Evolutionary conservation across 2,888 invertebrate species (phyloP).

Genomic region (Coleophora flavipennella): DNA sequence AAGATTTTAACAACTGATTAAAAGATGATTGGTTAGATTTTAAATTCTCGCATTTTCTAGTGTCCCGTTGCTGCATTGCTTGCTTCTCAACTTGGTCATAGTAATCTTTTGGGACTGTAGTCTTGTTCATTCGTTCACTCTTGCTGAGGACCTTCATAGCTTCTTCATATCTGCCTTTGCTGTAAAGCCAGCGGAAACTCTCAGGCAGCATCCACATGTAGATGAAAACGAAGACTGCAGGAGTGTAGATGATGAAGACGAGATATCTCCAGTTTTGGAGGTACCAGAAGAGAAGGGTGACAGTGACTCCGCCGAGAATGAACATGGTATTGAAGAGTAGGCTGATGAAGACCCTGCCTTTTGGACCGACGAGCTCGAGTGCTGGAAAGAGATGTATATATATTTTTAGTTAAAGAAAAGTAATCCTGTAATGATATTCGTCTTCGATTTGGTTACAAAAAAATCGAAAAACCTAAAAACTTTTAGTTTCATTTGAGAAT

Average conservation of each 20-base stretch:
- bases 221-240: constrained; percentile 47
- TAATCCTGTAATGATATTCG: too few species aligned
- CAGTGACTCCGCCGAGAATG: constrained; percentile 58
- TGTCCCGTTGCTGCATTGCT: constrained; percentile 52
- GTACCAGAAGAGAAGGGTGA: constrained; percentile 58
- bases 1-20: constrained; percentile 52
- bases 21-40: constrained; percentile 51
- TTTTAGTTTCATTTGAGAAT: too few species aligned
- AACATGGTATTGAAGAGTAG: constrained; percentile 66
- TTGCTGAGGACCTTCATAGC: constrained; percentile 75
- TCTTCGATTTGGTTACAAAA: too few species aligned
- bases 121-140: constrained; percentile 76
- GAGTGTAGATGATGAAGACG: constrained; percentile 58
- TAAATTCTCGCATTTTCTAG: constrained; percentile 43
- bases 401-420: too few species aligned
- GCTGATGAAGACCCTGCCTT: constrained; percentile 60
- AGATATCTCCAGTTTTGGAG: constrained; percentile 60
- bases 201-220: constrained; percentile 59
- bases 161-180: constrained; percentile 77
- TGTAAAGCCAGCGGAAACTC: constrained; percentile 64
- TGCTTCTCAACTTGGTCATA: constrained; percentile 58
- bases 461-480: too few species aligned
- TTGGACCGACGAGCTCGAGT: constrained; percentile 58
- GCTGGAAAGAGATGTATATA: constrained; percentile 45
- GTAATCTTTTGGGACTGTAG: constrained; percentile 58